Percentiles rank a stretch among this genome's conserved stretches.
phyloP scores from a whole-genome alignment of 2,797 vertebrate species.

The Cercopithecus hamlyni region DNA sequence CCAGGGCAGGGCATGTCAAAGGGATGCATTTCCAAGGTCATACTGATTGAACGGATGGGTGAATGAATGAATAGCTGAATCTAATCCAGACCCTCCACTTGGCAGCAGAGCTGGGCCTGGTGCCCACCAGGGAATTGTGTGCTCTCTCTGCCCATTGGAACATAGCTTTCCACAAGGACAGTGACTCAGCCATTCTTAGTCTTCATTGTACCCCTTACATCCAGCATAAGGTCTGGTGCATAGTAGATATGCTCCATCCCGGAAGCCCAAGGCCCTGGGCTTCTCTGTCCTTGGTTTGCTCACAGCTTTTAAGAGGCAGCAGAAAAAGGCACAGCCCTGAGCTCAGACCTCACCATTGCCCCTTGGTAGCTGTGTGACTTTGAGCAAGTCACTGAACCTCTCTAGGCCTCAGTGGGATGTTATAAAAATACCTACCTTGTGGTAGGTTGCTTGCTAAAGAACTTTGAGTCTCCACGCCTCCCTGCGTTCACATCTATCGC shows the following conservation, averaged over 20 bases:
- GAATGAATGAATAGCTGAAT: background rate
- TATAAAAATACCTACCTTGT: background rate
- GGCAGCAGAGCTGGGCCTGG: background rate
- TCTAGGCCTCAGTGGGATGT: background rate
- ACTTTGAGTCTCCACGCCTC: background rate
- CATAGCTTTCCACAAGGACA: background rate
- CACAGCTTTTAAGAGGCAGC: background rate
- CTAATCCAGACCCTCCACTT: background rate
- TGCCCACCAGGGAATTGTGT: background rate
- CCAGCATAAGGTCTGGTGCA: background rate
- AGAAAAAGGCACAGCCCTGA: background rate
- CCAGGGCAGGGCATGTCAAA: background rate
- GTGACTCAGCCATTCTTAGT: background rate
- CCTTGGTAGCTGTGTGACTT: background rate
- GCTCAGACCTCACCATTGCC: background rate
- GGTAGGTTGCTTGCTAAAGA: background rate
- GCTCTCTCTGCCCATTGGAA: no score
- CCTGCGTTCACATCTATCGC: accelerated
- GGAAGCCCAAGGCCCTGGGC: background rate
- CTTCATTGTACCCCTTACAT: background rate
- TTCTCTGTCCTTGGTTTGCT: background rate
- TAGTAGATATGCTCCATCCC: background rate
- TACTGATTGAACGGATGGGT: background rate
- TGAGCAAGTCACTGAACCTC: background rate
- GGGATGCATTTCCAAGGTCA: background rate